Conservation (phyloP, 2,888 invertebrate species). For the Dasypolia templi region DNA sequence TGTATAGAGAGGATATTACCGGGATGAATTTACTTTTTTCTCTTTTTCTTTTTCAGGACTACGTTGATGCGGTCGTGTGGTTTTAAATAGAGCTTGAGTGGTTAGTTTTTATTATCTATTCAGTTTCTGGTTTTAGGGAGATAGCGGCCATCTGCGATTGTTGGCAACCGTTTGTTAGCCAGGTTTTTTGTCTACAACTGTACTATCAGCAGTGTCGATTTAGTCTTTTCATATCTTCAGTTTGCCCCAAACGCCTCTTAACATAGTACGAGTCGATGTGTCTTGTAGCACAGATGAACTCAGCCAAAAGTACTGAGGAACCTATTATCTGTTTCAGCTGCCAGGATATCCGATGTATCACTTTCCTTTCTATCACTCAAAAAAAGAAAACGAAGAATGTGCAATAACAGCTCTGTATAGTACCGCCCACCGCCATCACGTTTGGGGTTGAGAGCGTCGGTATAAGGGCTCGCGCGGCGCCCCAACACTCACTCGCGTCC, state of each 20-base stretch:
- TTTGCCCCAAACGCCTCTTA: not conserved
- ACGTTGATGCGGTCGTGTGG: not conserved
- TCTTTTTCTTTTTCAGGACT: not conserved
- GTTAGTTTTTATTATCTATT: too few species aligned
- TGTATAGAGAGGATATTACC: conserved; percentile 71
- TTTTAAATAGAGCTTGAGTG: not conserved
- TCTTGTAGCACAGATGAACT: not conserved
- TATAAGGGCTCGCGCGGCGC: conserved; percentile 83
- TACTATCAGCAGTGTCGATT: too few species aligned
- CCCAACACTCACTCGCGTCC: conserved; percentile 81
- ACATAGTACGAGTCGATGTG: not conserved
- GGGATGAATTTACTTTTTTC: not conserved
- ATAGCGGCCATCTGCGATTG: too few species aligned
- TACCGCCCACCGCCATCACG: conserved; percentile 81
- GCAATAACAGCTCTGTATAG: conserved; percentile 68
- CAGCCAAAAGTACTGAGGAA: not conserved
- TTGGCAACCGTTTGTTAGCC: not conserved
- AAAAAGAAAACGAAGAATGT: not conserved
- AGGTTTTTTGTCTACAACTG: not conserved
- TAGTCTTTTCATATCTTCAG: not conserved
- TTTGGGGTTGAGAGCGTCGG: conserved; percentile 74
- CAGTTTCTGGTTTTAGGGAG: not conserved
- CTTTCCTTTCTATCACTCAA: too few species aligned
- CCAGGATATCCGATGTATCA: not conserved
- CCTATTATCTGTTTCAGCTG: not conserved